Percentiles rank a stretch among this genome's conserved stretches.
phyloP scores from a whole-genome alignment of 2,888 invertebrate species.

The Boloria euphrosyne region DNA sequence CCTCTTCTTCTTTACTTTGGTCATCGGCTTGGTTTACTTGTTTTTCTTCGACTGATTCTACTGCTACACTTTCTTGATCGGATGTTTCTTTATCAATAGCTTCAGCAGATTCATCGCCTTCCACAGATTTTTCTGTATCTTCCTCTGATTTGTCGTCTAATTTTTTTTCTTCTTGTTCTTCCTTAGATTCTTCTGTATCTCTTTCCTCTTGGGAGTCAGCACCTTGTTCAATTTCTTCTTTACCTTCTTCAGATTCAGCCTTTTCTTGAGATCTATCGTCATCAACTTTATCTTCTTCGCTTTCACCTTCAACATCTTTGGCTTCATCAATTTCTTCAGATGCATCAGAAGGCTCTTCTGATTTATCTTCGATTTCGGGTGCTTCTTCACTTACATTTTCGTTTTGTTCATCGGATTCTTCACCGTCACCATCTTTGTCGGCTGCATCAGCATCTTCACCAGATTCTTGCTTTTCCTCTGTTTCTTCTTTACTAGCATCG shows the following conservation, averaged over 20 bases:
- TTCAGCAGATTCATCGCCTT: conserved; percentile 8
- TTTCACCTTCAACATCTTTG: conserved; percentile 44
- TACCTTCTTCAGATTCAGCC: conserved; percentile 62
- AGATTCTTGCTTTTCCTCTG: conserved; percentile 49
- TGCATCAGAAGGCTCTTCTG: conserved; percentile 52
- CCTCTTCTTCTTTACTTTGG: conserved; percentile 46
- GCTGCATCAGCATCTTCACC: conserved; percentile 51
- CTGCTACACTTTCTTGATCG: conserved; percentile 52
- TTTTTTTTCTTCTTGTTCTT: conserved; percentile 43
- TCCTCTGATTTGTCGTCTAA: conserved; percentile 51
- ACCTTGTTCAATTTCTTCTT: conserved; percentile 48
- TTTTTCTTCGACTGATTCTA: conserved; percentile 55
- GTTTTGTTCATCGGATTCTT: conserved; percentile 43
- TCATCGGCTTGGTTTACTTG: conserved; percentile 54
- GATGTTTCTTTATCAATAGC: conserved; percentile 49
- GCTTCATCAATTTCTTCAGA: conserved; percentile 46
- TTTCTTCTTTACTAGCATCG: conserved; percentile 51
- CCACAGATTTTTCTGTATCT: conserved; percentile 45
- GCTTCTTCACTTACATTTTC: conserved; percentile 43
- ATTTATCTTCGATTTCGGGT: conserved; percentile 48
- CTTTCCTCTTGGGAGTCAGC: conserved; percentile 19
- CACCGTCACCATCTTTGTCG: conserved; percentile 47
- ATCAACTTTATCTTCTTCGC: conserved; percentile 51
- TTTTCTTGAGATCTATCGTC: conserved; percentile 74
- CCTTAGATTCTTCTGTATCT: conserved; percentile 47